Conservation (phyloP, 2,797 vertebrate genomes). For the Melanotaenia nigrans region DNA sequence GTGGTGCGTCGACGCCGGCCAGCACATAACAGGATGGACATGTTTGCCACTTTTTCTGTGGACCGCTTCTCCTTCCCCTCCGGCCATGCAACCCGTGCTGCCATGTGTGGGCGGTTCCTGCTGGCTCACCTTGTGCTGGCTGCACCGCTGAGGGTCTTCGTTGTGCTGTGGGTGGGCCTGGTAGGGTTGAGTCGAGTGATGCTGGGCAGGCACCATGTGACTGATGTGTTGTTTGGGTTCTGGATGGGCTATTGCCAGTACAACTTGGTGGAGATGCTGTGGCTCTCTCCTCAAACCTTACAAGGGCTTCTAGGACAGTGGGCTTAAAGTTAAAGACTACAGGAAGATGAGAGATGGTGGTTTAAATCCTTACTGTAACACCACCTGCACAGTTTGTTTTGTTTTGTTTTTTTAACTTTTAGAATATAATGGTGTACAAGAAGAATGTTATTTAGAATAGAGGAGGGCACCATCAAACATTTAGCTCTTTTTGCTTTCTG, state of each 20-base stretch:
- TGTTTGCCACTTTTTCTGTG: conserved; percentile 96
- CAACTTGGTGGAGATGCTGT: conserved; percentile 91
- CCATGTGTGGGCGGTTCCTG: conserved; percentile 92
- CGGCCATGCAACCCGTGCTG: conserved; percentile 93
- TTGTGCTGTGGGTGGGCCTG: conserved; percentile 90
- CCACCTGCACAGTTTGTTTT: neutral
- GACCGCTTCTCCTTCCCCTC: conserved; percentile 98
- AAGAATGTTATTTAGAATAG: conserved; percentile 3
- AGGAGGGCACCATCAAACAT: conserved; percentile 1
- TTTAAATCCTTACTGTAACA: conserved; percentile 20
- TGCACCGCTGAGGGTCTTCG: conserved; percentile 89
- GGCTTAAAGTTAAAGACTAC: conserved; percentile 41
- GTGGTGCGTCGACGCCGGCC: conserved; percentile 92
- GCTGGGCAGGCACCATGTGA: conserved; percentile 96
- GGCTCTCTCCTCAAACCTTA: conserved; percentile 88
- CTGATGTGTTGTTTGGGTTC: conserved; percentile 93
- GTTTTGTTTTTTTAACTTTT: neutral
- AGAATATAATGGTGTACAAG: neutral
- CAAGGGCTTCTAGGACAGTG: conserved; percentile 77
- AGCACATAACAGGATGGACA: conserved; percentile 96
- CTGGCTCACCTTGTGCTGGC: conserved; percentile 94
- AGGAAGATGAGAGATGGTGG: neutral
- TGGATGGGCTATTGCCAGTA: conserved; percentile 94
- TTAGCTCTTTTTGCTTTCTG: conserved; percentile 9
- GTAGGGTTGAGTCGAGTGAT: conserved; percentile 93